These are phyloP conservation scores for Antennarius striatus DNA, from an alignment of 2,113 vertebrate genomes.

Conservation along the genomic window DNA sequence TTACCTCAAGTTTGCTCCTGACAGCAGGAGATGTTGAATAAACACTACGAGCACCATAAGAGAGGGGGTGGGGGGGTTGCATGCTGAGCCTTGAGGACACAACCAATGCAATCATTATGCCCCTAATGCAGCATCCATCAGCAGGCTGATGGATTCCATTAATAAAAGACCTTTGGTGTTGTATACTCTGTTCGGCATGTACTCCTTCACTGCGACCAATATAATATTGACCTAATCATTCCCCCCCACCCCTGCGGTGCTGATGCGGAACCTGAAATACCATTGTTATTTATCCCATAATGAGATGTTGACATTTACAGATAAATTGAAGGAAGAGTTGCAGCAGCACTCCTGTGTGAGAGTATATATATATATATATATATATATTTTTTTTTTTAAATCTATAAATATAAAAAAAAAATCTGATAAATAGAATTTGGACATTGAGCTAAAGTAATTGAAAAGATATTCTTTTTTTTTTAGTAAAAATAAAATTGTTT, in stretches of 20 bases:
- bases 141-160: slow-evolving; percentile 67
- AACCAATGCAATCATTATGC: slow-evolving; percentile 41
- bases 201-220: slow-evolving; percentile 47
- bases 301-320: slow-evolving; percentile 72
- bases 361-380: background rate
- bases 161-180: slow-evolving; percentile 67
- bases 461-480: no score
- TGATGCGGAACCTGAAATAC: slow-evolving; percentile 45
- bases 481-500: no score
- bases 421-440: no score
- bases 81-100: slow-evolving; percentile 44
- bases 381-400: no score
- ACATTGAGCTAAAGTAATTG: no score
- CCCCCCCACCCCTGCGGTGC: slow-evolving; percentile 38
- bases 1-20: slow-evolving; percentile 58
- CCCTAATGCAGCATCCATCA: slow-evolving; percentile 55
- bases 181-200: slow-evolving; percentile 47
- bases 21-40: slow-evolving; percentile 65
- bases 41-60: slow-evolving; percentile 47
- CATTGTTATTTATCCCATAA: slow-evolving; percentile 59
- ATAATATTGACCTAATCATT: slow-evolving; percentile 71
- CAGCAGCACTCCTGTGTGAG: slow-evolving; percentile 25
- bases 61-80: slow-evolving; percentile 25
- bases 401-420: no score
- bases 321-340: slow-evolving; percentile 56